These are phyloP conservation scores for Gadus chalcogrammus DNA, from an alignment of 2,113 vertebrate species.

Conservation along the genomic window DNA sequence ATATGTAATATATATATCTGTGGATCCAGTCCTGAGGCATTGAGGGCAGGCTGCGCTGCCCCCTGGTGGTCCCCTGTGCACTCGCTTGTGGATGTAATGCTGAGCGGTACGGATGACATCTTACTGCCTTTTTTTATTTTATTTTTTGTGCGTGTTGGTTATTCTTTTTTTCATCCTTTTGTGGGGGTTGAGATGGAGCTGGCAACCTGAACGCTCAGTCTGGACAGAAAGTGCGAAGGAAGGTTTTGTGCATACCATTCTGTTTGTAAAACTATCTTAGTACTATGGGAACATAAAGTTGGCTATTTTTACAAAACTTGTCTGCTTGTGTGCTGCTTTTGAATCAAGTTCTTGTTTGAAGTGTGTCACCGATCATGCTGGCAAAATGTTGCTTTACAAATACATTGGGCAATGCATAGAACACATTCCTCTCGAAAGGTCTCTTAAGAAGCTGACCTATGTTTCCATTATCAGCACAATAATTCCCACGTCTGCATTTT, in stretches of 20 bases:
- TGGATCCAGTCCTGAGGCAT: constrained; percentile 27
- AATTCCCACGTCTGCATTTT: too few species aligned
- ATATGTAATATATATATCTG: constrained; percentile 70
- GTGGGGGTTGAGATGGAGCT: constrained; percentile 23
- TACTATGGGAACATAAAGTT: constrained; percentile 79
- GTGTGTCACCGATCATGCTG: too few species aligned
- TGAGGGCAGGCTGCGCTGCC: not conserved
- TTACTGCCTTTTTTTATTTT: constrained; percentile 58
- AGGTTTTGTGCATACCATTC: constrained; percentile 93
- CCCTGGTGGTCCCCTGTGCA: constrained; percentile 35
- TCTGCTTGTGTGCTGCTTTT: constrained; percentile 31
- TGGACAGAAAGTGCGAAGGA: constrained; percentile 70
- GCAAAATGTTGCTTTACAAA: not conserved
- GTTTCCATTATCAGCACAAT: too few species aligned
- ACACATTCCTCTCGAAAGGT: too few species aligned
- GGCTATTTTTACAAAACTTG: constrained; percentile 77
- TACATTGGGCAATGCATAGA: not conserved
- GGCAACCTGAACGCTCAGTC: constrained; percentile 26
- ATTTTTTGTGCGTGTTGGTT: constrained; percentile 67
- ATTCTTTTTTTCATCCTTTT: constrained; percentile 54
- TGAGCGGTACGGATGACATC: constrained; percentile 38
- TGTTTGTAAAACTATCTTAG: constrained; percentile 94
- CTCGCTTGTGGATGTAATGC: constrained; percentile 78
- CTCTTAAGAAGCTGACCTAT: too few species aligned
- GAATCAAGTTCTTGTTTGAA: not conserved